phyloP scores from a whole-genome alignment of 2,797 vertebrate genomes.

The Pangasius krempfi region DNA sequence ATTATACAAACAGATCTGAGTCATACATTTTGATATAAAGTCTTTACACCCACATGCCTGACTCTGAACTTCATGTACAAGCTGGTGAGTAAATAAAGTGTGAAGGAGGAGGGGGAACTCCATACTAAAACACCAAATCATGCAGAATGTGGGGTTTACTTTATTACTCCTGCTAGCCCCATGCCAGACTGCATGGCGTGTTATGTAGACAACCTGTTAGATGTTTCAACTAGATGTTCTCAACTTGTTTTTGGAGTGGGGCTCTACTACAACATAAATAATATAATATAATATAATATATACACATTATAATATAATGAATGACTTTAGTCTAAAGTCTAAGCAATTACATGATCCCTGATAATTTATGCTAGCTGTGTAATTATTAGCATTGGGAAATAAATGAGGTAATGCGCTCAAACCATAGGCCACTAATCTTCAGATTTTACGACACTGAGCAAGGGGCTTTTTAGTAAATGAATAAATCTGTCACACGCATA shows the following conservation, averaged over 20 bases:
- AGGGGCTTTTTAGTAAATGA: constrained; percentile 24
- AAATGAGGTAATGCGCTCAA: neutral
- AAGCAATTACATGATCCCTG: neutral
- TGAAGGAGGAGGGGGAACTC: neutral
- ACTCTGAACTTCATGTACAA: constrained; percentile 11
- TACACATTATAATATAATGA: too few relatives aligned
- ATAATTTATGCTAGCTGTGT: constrained; percentile 1
- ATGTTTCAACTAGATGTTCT: neutral
- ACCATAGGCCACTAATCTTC: neutral
- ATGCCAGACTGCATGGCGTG: neutral
- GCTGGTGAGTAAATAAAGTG: constrained; percentile 24
- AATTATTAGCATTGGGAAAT: neutral
- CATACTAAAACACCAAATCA: neutral
- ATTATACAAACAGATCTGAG: constrained; percentile 6
- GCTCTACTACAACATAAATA: neutral
- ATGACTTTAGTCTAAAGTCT: neutral
- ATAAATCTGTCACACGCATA: constrained; percentile 26
- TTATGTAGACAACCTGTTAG: neutral
- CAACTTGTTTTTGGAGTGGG: neutral
- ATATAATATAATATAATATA: too few relatives aligned
- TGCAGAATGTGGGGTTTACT: constrained; percentile 8
- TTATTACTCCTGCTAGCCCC: neutral
- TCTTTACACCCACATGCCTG: constrained; percentile 7
- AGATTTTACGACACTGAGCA: constrained; percentile 20
- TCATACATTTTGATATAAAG: constrained; percentile 3